Percentiles rank a stretch among this genome's conserved stretches.
Evolutionary conservation across 2,888 invertebrate genomes (phyloP).

Genomic region (Drosophila recens): DNA sequence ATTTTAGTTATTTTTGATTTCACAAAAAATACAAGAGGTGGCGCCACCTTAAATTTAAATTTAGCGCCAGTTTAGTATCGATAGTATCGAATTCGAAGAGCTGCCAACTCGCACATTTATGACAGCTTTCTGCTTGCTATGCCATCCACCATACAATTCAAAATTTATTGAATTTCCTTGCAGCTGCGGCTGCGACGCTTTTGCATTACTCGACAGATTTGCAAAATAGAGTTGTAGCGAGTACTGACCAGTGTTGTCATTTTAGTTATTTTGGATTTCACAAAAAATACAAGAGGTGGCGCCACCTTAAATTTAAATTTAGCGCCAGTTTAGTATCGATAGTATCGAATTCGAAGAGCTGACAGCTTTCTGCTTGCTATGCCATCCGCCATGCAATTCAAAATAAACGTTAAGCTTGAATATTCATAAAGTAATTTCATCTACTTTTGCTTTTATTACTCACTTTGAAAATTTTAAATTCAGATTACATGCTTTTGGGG

Average conservation of each 20-base stretch:
- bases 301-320: neutral
- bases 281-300: neutral
- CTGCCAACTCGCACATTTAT: neutral
- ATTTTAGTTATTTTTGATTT: neutral
- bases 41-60: neutral
- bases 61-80: too few species aligned
- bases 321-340: too few species aligned
- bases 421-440: conserved; percentile 42
- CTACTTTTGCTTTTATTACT: conserved; percentile 77
- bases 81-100: too few species aligned
- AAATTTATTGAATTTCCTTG: conserved; percentile 56
- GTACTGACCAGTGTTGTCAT: neutral
- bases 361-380: conserved; percentile 11
- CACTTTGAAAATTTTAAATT: conserved; percentile 79
- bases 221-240: neutral
- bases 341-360: too few species aligned
- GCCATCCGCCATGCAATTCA: neutral
- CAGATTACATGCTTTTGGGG: conserved; percentile 76
- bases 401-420: conserved; percentile 30
- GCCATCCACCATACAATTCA: neutral
- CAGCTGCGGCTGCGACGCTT: conserved; percentile 70
- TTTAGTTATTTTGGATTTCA: neutral
- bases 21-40: neutral
- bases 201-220: conserved; percentile 54
- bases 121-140: conserved; percentile 11